Base-by-base conservation (phyloP, 2,113 vertebrate species). In the Brachypteracias leptosomus region DNA sequence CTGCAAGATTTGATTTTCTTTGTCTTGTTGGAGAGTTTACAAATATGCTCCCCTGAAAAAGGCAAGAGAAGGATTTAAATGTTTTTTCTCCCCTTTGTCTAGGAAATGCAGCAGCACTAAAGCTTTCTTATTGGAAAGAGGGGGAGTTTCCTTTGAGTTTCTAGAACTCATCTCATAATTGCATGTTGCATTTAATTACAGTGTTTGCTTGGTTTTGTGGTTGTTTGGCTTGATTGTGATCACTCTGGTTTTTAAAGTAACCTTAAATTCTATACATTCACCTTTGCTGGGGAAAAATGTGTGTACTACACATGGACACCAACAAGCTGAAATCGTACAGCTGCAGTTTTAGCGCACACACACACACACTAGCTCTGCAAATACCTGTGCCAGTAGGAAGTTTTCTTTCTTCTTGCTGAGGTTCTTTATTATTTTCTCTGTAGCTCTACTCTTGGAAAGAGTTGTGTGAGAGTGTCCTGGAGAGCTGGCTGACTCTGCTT, bases 301-400 rank as follows among this genome's bases (percentile, higher is more conserved):
- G 3, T 35, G 2, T 29, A 16, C 47, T 29, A 38, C 15, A 22
- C 46, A 5, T 5, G 14, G 57, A 8, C 33, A 55, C 9, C 12
- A 51, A 7, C 13, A 0, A 3, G 1, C 11, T 18, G 13, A 47
- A 62, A 72, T 68, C 61, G 36, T 74, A 4, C 3, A 14, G 38
- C n/a, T 51, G 14, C 25, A 5, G 18, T 49, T 88, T n/a, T 12
- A 59, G 21, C 11, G 42, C 42, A 42, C 51, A 2, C 0, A 1
- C 11, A 15, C 42, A 42, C 51, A 2, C 0, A 1, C 33, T 68
- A 3, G 29, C 66, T 85, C 59, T 65, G 54, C 0, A 0, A 84
- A 52, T 73, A 57, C 7, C 10, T 51, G 36, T 67, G n/a, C 51
- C 31, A 19, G 25, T 3, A 52, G 79, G 79, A 79, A 21, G 55